Conservation (phyloP, 35 echinoderm and acorn worm genomes). For the Apostichopus parvimensis region DNA sequence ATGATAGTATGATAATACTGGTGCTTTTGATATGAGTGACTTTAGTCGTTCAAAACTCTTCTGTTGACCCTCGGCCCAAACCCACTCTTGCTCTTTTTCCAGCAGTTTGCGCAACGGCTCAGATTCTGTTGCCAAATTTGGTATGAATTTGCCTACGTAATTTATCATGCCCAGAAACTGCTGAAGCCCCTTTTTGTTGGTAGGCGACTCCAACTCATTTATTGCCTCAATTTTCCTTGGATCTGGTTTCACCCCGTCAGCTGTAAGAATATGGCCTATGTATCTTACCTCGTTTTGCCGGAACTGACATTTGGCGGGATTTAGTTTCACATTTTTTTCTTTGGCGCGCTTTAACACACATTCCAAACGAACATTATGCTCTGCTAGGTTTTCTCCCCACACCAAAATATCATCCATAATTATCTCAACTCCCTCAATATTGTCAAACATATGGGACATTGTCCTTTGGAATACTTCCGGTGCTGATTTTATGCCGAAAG, state of each 20-base stretch:
- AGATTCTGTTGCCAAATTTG: too few relatives aligned
- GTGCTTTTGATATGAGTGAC: not conserved
- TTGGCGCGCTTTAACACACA: not conserved
- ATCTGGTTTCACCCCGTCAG: slow-evolving; percentile 39
- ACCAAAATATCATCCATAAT: slow-evolving; percentile 51
- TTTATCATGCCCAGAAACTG: slow-evolving; percentile 49
- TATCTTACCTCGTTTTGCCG: slow-evolving; percentile 34
- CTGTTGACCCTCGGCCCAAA: not conserved
- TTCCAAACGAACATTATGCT: slow-evolving; percentile 50
- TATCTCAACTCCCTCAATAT: slow-evolving; percentile 36
- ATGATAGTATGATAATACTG: not conserved
- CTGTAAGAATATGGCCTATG: slow-evolving; percentile 14
- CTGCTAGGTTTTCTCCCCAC: slow-evolving; percentile 32
- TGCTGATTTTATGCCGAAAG: slow-evolving; percentile 55
- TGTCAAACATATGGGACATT: slow-evolving; percentile 52
- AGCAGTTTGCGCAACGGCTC: slow-evolving; percentile 20
- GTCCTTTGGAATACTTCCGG: slow-evolving; percentile 68
- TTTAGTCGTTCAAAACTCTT: not conserved
- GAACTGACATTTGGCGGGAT: slow-evolving; percentile 42
- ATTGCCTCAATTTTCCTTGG: slow-evolving; percentile 45
- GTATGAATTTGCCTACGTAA: slow-evolving; percentile 28
- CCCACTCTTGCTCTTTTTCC: slow-evolving; percentile 34
- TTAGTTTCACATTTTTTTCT: slow-evolving; percentile 59
- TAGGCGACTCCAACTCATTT: slow-evolving; percentile 30
- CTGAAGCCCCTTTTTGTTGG: slow-evolving; percentile 44